Evolutionary conservation across 2,113 vertebrate genomes (phyloP), one percentile per base, ranked within the genome.

Genomic region (Dunckerocampus dactyliophorus): DNA sequence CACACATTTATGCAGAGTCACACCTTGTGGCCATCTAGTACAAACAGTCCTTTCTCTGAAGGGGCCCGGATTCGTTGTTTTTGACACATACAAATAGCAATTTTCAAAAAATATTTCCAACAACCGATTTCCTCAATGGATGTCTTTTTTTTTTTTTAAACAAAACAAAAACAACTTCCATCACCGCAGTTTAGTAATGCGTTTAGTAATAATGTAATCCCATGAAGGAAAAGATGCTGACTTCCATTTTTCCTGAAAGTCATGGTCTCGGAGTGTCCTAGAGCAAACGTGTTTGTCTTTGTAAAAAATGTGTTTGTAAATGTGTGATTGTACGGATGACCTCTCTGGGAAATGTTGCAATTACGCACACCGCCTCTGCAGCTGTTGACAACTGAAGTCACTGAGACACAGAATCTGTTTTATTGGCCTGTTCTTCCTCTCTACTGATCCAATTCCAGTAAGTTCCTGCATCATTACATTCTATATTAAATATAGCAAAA

Each of bases 1-100:
- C 72, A 72, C 71, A 82, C 69, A 66, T 79, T 72, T 48, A 68
- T 71, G 68, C 42, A 62, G 59, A 71, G 71, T 82, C 73, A 68
- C 75, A 63, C 73, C 71, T 75, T 63, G 52, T 56, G 55, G 58
- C 28, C 50, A 45, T 49, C 54, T 45, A 67, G 75, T 74, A 85
- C 77, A 80, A 77, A 76, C 54, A 70, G 75, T 74, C 50, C 68
- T 67, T 63, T 34, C 11, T 58, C 9, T 8, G 55, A 42, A 43
- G 39, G 8, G 45, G 62, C 53, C 12, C 39, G 51, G 50, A 50
- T 17, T 20, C 9, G 13, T 20, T 19, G 43, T 16, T 64, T 20
- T n/a, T n/a, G 24, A 43, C 13, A 65, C 16, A 45, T 56, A 34
- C 34, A 37, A 57, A 58, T 52, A 48, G 21, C 57, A 28, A 28